phyloP scores from a whole-genome alignment of 2,797 vertebrate species.

The Myripristis jacobus region DNA sequence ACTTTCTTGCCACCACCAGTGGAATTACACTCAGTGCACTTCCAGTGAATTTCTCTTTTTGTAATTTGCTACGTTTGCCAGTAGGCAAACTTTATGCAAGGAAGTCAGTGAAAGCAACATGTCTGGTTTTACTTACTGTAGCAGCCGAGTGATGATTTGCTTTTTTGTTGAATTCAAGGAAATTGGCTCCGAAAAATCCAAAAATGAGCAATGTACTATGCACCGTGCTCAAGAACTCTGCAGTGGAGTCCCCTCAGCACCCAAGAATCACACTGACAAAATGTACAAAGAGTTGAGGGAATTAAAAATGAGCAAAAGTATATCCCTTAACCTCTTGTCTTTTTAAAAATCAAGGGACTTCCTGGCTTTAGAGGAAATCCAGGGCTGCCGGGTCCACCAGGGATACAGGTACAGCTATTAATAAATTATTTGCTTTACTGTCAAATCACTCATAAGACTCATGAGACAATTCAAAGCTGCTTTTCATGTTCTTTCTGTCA shows the following conservation, averaged over 20 bases:
- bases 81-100: conserved; percentile 24
- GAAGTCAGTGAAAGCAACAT: conserved; percentile 27
- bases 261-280: conserved; percentile 37
- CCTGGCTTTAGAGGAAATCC: conserved; percentile 87
- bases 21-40: no score
- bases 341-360: conserved; percentile 84
- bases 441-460: not conserved
- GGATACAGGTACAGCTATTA: conserved; percentile 85
- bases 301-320: conserved; percentile 41
- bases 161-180: no score
- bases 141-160: conserved; percentile 45
- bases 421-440: not conserved
- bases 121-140: conserved; percentile 56
- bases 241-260: conserved; percentile 24
- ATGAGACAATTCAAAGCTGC: not conserved
- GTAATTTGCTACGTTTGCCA: conserved; percentile 55
- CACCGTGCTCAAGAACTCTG: conserved; percentile 47
- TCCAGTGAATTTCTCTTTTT: no score
- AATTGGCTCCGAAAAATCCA: conserved; percentile 47
- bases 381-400: conserved; percentile 88
- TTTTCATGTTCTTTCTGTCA: conserved; percentile 67
- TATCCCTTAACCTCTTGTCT: conserved; percentile 29
- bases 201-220: conserved; percentile 64
- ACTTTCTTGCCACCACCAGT: no score
- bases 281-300: conserved; percentile 38